Conservation (phyloP, 2,888 invertebrate genomes). For the Apotomis capreana region DNA sequence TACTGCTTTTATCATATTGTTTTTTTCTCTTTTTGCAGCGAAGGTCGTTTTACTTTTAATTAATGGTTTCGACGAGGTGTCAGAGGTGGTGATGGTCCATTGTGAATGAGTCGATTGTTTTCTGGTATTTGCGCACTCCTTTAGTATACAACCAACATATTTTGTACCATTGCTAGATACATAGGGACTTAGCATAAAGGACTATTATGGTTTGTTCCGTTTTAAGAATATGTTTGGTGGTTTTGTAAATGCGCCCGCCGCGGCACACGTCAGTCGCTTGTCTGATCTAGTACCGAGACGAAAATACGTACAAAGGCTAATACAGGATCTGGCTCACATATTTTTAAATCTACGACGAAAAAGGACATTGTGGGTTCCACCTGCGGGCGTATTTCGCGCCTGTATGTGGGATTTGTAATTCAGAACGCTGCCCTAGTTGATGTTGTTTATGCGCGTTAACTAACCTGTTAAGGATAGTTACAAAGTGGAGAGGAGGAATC, state of each 20-base stretch:
- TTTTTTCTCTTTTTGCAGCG: slow-evolving; percentile 44
- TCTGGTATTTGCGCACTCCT: slow-evolving; percentile 29
- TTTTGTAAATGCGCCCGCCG: slow-evolving; percentile 23
- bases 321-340: slow-evolving; percentile 31
- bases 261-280: slow-evolving; percentile 26
- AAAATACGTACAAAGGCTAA: slow-evolving; percentile 39
- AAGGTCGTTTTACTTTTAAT: slow-evolving; percentile 39
- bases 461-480: slow-evolving; percentile 37
- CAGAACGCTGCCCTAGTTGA: slow-evolving; percentile 40
- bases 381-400: slow-evolving; percentile 36
- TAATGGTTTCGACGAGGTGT: slow-evolving; percentile 36
- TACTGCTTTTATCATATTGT: slow-evolving; percentile 60
- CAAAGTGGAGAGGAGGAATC: slow-evolving; percentile 3
- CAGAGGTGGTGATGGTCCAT: slow-evolving; percentile 35
- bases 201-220: background rate
- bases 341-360: slow-evolving; percentile 41
- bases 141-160: background rate
- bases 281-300: slow-evolving; percentile 30
- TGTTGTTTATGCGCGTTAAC: slow-evolving; percentile 42
- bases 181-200: background rate
- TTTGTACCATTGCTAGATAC: background rate
- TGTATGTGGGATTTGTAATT: slow-evolving; percentile 39
- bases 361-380: slow-evolving; percentile 39
- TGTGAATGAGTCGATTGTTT: slow-evolving; percentile 38
- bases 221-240: background rate